Percentiles rank a stretch among this genome's conserved stretches.
These are phyloP conservation scores for Sarcophilus harrisii DNA, from an alignment of 2,797 vertebrate species.

Conservation along the genomic window DNA sequence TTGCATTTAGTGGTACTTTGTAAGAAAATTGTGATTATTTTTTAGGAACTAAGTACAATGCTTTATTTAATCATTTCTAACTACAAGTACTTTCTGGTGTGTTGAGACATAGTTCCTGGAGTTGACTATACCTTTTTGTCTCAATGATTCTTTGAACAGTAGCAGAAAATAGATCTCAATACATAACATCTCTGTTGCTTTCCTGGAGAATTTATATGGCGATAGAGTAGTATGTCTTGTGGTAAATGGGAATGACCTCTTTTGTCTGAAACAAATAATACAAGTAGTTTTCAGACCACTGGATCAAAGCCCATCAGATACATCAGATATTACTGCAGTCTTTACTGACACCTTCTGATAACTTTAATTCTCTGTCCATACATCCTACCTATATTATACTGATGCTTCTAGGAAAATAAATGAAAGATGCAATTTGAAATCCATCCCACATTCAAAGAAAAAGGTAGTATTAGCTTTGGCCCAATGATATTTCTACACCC, in stretches of 20 bases:
- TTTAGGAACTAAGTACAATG: background rate
- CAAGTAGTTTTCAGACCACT: background rate
- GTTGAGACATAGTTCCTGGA: background rate
- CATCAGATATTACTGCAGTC: background rate
- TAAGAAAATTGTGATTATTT: too few species aligned
- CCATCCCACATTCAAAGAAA: constrained; percentile 12
- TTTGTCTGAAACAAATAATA: constrained; percentile 22
- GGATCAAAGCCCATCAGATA: constrained; percentile 10
- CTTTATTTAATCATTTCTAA: background rate
- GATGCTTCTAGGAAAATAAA: constrained; percentile 18
- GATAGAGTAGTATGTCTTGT: background rate
- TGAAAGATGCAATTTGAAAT: background rate
- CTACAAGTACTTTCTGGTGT: background rate
- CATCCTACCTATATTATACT: background rate
- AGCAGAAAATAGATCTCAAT: background rate
- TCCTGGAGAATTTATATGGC: background rate
- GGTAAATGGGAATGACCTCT: constrained; percentile 1
- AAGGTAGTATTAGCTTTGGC: background rate
- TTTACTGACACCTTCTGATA: constrained; percentile 13
- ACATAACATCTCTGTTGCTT: background rate
- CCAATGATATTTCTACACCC: background rate
- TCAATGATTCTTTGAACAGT: background rate
- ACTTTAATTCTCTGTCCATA: constrained; percentile 23
- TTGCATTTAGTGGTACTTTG: background rate
- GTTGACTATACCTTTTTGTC: background rate